Evolutionary conservation across 2,113 vertebrate genomes (phyloP), one percentile per base, ranked within the genome.

Genomic region (Castor canadensis): DNA sequence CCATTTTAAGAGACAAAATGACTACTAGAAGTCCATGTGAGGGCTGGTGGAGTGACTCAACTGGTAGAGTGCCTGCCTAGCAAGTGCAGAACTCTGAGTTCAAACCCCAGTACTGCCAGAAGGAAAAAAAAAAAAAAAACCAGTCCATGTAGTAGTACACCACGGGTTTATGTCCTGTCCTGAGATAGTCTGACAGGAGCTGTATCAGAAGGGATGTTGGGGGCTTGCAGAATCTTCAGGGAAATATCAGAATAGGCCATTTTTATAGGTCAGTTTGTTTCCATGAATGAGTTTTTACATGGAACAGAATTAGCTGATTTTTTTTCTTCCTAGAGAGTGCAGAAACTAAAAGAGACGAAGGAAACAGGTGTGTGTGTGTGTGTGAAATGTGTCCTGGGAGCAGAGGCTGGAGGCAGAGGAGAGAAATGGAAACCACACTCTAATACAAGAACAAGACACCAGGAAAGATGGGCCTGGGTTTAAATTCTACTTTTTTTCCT

Each of bases 221-320:
- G 9, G 56, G 62, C 16, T 43, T 62, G 12, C 0, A 26, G 66
- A 77, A 60, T 88, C 40, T 60, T 84, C n/a, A 90, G 82, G 72
- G 82, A 87, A 90, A 86, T 77, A 22, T 30, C 60, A 81, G 82
- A 91, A 62, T 9, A 10, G 82, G 47, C 47, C 38, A 28, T 56
- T 93, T 88, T 47, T 71, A n/a, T 13, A 86, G 69, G 75, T 58
- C 56, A 92, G 92, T 92, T 76, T 54, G 19, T 79, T 84, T 82
- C 47, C 69, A 32, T 56, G 79, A 79, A 49, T 28, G 52, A 84
- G 30, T 38, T 92, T 95, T 92, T 87, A 96, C 7, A 20, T 84
- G 52, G 64, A 64, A 47, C 94, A 86, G 7, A 83, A 49, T 47
- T 85, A 24, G 16, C 10, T 47, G 30, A 38, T 28, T 67, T 38